These are phyloP conservation scores for Globodera rostochiensis DNA, from an alignment of 1,140 invertebrate genomes.

Conservation along the genomic window DNA sequence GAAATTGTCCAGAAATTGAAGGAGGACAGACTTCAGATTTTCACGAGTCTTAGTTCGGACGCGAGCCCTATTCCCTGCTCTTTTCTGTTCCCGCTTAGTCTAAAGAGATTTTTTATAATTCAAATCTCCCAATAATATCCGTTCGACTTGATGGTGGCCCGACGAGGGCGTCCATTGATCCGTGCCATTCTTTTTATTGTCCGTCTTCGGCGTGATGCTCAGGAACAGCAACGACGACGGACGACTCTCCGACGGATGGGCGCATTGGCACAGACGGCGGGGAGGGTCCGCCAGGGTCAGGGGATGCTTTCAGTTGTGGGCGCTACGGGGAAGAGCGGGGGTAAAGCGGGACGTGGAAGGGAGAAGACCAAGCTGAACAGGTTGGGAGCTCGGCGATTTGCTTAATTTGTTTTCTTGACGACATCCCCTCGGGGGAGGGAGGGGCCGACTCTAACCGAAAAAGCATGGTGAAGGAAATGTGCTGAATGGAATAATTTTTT, in stretches of 20 bases:
- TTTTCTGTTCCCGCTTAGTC: too few relatives aligned
- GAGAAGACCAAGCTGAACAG: conserved; percentile 29
- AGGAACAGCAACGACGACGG: conserved; percentile 19
- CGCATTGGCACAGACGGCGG: conserved; percentile 18
- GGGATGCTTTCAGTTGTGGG: not conserved
- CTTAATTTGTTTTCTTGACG: too few relatives aligned
- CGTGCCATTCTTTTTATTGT: conserved; percentile 49
- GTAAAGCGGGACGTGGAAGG: not conserved
- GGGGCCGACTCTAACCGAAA: not conserved
- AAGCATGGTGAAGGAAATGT: not conserved
- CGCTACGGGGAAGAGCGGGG: not conserved
- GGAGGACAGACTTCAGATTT: too few relatives aligned
- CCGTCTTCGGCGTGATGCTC: conserved; percentile 33
- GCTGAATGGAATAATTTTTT: not conserved
- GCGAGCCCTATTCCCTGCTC: too few relatives aligned
- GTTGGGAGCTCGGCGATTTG: not conserved
- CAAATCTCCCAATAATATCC: not conserved
- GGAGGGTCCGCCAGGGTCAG: conserved; percentile 7
- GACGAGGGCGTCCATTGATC: conserved; percentile 33
- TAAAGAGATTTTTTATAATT: too few relatives aligned
- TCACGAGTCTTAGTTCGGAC: too few relatives aligned
- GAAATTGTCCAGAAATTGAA: too few relatives aligned
- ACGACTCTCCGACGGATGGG: conserved; percentile 18
- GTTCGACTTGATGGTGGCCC: not conserved
- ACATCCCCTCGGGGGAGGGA: not conserved